phyloP scores from a whole-genome alignment of 2,888 invertebrate species.

The Caenorhabditis sp. region DNA sequence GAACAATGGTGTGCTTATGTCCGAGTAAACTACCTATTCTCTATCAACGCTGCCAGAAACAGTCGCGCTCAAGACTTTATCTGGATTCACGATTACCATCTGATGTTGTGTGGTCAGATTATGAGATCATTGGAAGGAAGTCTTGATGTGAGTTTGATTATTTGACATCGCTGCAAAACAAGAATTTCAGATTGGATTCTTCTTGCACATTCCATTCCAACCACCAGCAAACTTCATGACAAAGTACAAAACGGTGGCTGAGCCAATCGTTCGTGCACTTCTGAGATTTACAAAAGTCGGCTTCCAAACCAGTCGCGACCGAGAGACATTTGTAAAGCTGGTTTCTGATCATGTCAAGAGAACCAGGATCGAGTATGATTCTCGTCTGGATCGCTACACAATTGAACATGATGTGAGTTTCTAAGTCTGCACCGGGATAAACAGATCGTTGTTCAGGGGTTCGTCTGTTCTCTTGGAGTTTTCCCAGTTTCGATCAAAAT shows the following conservation, averaged over 20 bases:
- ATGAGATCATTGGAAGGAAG: constrained; percentile 78
- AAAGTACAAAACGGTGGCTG: constrained; percentile 76
- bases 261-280: constrained; percentile 77
- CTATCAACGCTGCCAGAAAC: constrained; percentile 79
- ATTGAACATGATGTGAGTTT: constrained; percentile 71
- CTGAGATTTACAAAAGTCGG: constrained; percentile 80
- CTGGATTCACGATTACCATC: constrained; percentile 82
- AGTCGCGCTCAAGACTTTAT: constrained; percentile 80
- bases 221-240: constrained; percentile 79
- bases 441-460: constrained; percentile 66
- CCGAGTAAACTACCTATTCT: constrained; percentile 80
- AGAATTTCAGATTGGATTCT: constrained; percentile 76
- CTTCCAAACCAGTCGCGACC: constrained; percentile 80
- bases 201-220: constrained; percentile 80
- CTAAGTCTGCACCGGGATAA: not conserved
- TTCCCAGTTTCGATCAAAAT: constrained; percentile 81
- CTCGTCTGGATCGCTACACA: constrained; percentile 73
- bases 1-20: constrained; percentile 80
- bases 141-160: constrained; percentile 70
- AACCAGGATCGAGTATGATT: constrained; percentile 75
- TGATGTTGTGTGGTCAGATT: constrained; percentile 80
- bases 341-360: constrained; percentile 70
- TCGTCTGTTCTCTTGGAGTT: constrained; percentile 78
- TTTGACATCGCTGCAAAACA: no score
- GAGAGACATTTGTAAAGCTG: constrained; percentile 74